Evolutionary conservation across 2,797 vertebrate genomes (phyloP).

Genomic region (Tragelaphus eurycerus): DNA sequence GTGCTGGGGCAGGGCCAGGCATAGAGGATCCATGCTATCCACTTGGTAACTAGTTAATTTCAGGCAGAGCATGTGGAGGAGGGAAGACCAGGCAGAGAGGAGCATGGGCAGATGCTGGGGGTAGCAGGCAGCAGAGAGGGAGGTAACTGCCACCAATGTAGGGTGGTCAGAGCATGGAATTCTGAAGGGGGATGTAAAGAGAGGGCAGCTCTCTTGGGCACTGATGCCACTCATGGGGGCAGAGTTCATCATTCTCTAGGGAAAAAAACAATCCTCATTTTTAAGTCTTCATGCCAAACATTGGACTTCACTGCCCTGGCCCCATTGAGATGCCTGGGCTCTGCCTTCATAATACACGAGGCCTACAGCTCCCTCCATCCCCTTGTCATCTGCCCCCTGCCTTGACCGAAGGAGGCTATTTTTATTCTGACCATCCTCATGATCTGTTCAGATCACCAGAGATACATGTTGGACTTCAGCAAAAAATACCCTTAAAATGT

Average conservation of each 20-base stretch:
- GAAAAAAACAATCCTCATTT: not conserved
- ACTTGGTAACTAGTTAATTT: not conserved
- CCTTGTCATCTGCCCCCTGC: not conserved
- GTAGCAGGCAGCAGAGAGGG: not conserved
- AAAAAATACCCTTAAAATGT: constrained; percentile 43
- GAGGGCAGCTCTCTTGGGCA: not conserved
- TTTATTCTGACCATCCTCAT: not conserved
- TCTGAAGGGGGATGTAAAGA: too few species aligned
- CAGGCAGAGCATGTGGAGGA: not conserved
- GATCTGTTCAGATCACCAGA: constrained; percentile 17
- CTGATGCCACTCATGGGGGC: rapidly evolving
- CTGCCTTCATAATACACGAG: not conserved
- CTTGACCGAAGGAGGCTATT: not conserved
- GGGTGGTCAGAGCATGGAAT: not conserved
- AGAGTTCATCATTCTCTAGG: not conserved
- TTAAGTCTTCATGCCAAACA: not conserved
- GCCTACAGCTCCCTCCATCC: too few species aligned
- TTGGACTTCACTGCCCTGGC: rapidly evolving
- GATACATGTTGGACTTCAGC: not conserved
- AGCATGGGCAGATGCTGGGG: rapidly evolving
- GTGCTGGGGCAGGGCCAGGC: not conserved
- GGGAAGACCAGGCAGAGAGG: not conserved
- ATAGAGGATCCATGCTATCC: rapidly evolving
- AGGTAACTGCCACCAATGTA: too few species aligned
- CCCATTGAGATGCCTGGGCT: not conserved